Percentiles rank a stretch among this genome's conserved stretches.
Conservation (phyloP, 2,113 vertebrate species). For the Conger conger region DNA sequence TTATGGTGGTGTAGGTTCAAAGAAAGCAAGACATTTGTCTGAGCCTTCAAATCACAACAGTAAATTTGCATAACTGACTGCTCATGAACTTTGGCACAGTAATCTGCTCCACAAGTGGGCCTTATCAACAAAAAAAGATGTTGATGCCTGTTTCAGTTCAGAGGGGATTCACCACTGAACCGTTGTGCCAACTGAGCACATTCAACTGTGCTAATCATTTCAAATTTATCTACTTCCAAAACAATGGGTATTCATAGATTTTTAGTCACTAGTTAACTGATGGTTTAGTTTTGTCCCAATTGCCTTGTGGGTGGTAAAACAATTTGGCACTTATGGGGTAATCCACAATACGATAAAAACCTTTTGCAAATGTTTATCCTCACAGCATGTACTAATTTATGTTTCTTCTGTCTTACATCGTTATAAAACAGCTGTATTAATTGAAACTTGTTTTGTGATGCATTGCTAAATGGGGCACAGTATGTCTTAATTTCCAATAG, state of each 20-base stretch:
- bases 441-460: neutral
- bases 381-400: neutral
- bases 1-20: slow-evolving; percentile 18
- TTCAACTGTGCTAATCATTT: slow-evolving; percentile 20
- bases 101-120: slow-evolving; percentile 23
- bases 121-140: slow-evolving; percentile 27
- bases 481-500: neutral
- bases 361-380: slow-evolving; percentile 8
- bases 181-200: slow-evolving; percentile 12
- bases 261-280: neutral
- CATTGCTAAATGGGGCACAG: neutral
- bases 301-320: slow-evolving; percentile 4
- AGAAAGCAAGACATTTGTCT: slow-evolving; percentile 16
- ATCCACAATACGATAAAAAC: neutral
- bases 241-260: slow-evolving; percentile 16
- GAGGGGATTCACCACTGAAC: slow-evolving; percentile 6
- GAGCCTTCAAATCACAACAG: slow-evolving; percentile 20
- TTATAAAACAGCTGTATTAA: neutral
- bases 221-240: neutral
- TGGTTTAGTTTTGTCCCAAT: slow-evolving; percentile 4
- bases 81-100: slow-evolving; percentile 7
- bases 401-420: neutral
- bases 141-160: slow-evolving; percentile 34
- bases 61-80: neutral
- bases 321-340: slow-evolving; percentile 11